Base-by-base conservation (phyloP, 1,140 invertebrate genomes). In the Oncopeltus fasciatus region DNA sequence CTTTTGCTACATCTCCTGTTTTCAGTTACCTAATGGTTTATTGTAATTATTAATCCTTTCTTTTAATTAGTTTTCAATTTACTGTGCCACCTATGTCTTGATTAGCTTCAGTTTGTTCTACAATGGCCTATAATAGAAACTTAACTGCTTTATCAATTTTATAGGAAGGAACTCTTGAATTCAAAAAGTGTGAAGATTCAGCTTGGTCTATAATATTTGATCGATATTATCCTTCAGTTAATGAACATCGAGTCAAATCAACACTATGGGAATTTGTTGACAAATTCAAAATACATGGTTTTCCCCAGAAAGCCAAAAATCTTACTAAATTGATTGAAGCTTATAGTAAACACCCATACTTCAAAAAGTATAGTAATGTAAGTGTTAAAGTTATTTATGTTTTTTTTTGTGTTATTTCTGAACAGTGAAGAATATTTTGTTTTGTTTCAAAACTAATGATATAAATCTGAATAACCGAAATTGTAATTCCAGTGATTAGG, bases 251-350 rank as follows among this genome's bases (percentile, higher is more conserved):
- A 38, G 31, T 24, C 3, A 33, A 33, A 57, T 33, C 56, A 18
- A 57, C 56, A 18, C 20, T 57, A 18, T 21, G 33, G 29, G 56
- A 57, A 5, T 57, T 57, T 38, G 31, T 57, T 1, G 26, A 57
- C n/a, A 57, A 57, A 38, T 57, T 57, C 28, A 33, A 33, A 33
- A 21, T 33, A 1, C 56, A 57, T 57, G 56, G 56, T 3, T 57
- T 57, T 26, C 56, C 56, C 16, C 28, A 57, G n/a, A 57, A 57
- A 24, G 56, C 56, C 2, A 57, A 38, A 26, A 57, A 57, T 33
- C 20, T 57, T n/a, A 31, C 18, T 21, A 57, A 18, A 21, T 18
- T 57, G 5, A 57, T 33, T 57, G 56, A 57, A 18, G 28, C n/a
- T 8, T 57, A 57, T 21, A 24, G 28, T 33, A 20, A 20, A 8